Percentiles rank a stretch among this genome's conserved stretches.
Conservation (phyloP, 2,888 invertebrate genomes). For the Teleogryllus oceanicus region DNA sequence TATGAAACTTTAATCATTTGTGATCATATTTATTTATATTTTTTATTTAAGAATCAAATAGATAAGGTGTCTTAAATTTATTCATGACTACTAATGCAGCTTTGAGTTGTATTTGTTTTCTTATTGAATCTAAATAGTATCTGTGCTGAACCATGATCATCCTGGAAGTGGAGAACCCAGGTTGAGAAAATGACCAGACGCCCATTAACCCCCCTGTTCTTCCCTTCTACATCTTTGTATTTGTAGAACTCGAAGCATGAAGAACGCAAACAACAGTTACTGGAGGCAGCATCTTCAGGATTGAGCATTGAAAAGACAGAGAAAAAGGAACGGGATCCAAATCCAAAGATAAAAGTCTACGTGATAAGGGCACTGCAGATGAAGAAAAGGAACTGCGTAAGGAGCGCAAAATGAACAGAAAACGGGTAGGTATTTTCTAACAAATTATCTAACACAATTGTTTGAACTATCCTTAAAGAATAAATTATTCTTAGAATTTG, state of each 20-base stretch:
- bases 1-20: too few species aligned
- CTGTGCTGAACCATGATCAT: not conserved
- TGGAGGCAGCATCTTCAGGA: slow-evolving; percentile 31
- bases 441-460: too few species aligned
- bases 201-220: slow-evolving; percentile 31
- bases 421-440: slow-evolving; percentile 58
- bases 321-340: slow-evolving; percentile 54
- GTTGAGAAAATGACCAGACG: not conserved
- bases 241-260: slow-evolving; percentile 52
- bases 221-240: slow-evolving; percentile 40
- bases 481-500: too few species aligned
- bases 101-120: too few species aligned
- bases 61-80: too few species aligned
- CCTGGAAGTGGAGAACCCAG: not conserved
- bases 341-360: slow-evolving; percentile 52
- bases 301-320: slow-evolving; percentile 46
- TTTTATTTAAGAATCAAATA: too few species aligned
- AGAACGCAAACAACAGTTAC: slow-evolving; percentile 43
- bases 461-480: too few species aligned
- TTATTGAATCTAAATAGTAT: not conserved
- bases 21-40: too few species aligned
- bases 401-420: slow-evolving; percentile 76
- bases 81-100: too few species aligned
- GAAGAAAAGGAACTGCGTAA: slow-evolving; percentile 77
- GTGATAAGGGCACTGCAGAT: slow-evolving; percentile 52